These are phyloP conservation scores for Prolemur simus DNA, from an alignment of 2,113 vertebrate species.

Conservation along the genomic window DNA sequence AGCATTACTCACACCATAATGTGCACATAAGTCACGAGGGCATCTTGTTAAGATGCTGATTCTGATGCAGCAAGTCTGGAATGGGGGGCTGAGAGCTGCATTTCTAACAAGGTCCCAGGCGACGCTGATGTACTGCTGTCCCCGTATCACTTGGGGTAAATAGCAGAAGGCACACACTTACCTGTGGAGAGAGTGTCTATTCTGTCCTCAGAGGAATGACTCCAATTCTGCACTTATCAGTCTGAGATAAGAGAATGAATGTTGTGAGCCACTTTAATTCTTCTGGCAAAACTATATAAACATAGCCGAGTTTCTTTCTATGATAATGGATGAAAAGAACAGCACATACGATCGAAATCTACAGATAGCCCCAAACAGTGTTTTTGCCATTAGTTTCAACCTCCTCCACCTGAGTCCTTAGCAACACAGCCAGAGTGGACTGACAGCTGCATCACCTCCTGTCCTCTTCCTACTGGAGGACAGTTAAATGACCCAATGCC, in stretches of 20 bases:
- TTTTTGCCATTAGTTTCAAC: conserved; percentile 21
- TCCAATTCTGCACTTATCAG: neutral
- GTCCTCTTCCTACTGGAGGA: neutral
- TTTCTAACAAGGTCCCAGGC: neutral
- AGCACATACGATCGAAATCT: conserved; percentile 11
- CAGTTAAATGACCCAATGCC: neutral
- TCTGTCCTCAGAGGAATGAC: neutral
- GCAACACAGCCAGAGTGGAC: neutral
- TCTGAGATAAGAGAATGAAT: conserved; percentile 28
- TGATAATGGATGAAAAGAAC: neutral
- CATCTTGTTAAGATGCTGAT: neutral
- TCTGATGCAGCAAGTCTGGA: neutral
- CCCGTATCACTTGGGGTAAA: too few species aligned
- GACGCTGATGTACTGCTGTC: too few species aligned
- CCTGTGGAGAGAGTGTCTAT: neutral
- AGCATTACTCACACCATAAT: neutral
- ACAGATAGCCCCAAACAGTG: neutral
- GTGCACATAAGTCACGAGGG: neutral
- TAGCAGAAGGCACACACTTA: neutral
- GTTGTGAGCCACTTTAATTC: neutral
- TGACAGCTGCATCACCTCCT: neutral
- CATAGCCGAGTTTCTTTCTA: neutral
- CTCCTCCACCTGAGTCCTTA: neutral
- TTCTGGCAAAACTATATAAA: conserved; percentile 31
- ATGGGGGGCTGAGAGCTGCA: neutral